These are phyloP conservation scores for Lepidocyrtoides sp. DNA, from an alignment of 2,888 invertebrate genomes.

Conservation along the genomic window DNA sequence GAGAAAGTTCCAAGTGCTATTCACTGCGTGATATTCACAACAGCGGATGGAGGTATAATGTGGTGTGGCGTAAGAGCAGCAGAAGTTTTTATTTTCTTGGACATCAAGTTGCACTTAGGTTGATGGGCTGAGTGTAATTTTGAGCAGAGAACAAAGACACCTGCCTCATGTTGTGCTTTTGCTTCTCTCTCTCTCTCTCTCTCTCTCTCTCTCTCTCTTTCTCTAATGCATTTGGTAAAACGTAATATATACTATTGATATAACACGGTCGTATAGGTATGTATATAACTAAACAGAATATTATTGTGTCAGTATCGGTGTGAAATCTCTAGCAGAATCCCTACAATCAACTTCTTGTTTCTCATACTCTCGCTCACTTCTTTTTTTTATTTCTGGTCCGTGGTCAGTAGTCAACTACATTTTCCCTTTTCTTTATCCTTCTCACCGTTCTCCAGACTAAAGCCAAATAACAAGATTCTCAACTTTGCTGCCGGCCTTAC, in stretches of 20 bases:
- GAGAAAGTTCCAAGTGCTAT: constrained; percentile 38
- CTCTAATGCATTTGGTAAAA: constrained; percentile 52
- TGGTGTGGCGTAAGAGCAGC: constrained; percentile 31
- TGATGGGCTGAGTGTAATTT: constrained; percentile 85
- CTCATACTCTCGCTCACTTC: neutral
- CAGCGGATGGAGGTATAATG: neutral
- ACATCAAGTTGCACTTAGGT: constrained; percentile 85
- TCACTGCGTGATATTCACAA: neutral
- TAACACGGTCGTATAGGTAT: no score
- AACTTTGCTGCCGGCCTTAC: constrained; percentile 82
- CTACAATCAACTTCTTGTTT: constrained; percentile 49
- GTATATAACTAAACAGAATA: neutral
- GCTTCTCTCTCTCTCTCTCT: neutral
- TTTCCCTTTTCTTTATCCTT: constrained; percentile 21
- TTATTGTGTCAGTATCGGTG: constrained; percentile 55
- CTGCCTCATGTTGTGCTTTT: constrained; percentile 83
- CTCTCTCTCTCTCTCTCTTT: neutral
- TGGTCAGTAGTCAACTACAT: constrained; percentile 47
- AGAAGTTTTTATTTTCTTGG: constrained; percentile 85
- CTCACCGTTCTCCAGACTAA: constrained; percentile 51
- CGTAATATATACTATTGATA: neutral
- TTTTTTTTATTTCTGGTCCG: constrained; percentile 1
- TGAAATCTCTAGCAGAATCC: constrained; percentile 61
- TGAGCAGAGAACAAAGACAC: constrained; percentile 85
- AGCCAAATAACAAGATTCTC: constrained; percentile 85